A percentile compares a stretch with the other conserved stretches of the same genome.
phyloP scores from a whole-genome alignment of 2,797 vertebrate species.

The Falco novaeseelandiae region DNA sequence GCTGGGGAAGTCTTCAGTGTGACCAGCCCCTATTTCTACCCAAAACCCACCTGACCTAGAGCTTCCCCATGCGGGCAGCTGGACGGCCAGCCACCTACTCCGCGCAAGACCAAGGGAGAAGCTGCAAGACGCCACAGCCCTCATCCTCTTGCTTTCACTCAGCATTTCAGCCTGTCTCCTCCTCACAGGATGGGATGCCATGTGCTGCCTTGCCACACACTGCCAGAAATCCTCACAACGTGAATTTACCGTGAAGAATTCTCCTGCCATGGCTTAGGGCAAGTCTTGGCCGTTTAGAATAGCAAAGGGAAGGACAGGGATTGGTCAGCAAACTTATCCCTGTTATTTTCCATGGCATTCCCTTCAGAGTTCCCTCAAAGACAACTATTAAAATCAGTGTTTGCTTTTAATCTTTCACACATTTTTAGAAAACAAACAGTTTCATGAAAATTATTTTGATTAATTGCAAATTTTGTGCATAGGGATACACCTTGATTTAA shows the following conservation, averaged over 20 bases:
- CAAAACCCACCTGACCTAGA: neutral
- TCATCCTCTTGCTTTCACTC: rapidly evolving
- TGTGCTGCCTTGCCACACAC: rapidly evolving
- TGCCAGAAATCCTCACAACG: rapidly evolving
- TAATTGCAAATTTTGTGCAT: neutral
- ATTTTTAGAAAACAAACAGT: neutral
- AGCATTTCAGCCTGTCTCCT: neutral
- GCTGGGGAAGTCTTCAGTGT: neutral
- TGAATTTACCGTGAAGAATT: neutral
- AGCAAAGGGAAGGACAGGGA: neutral
- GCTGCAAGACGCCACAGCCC: neutral
- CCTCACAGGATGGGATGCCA: neutral
- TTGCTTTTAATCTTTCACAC: neutral
- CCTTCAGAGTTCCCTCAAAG: neutral
- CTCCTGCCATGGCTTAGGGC: neutral
- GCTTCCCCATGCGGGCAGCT: neutral
- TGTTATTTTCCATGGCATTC: neutral
- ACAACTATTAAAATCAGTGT: neutral
- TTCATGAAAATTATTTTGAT: neutral
- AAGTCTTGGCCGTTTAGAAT: neutral
- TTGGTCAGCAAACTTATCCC: neutral
- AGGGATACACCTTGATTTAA: neutral
- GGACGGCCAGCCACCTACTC: neutral
- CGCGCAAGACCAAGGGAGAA: rapidly evolving
- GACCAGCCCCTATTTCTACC: rapidly evolving